phyloP scores from a whole-genome alignment of 2,797 vertebrate genomes.

The Melanotaenia boesemani region DNA sequence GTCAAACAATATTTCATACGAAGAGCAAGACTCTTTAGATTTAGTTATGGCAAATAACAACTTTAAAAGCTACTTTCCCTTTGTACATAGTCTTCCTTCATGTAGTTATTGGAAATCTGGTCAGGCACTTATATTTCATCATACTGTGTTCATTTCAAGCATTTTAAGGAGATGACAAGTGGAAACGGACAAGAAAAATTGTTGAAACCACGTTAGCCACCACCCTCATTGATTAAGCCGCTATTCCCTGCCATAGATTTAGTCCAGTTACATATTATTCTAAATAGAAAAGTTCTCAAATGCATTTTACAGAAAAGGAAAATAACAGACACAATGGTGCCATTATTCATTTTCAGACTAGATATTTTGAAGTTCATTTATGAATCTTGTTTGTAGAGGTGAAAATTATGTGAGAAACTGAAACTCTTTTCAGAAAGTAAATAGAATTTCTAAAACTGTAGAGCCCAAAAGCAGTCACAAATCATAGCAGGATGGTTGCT shows the following conservation, averaged over 20 bases:
- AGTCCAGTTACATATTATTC: neutral
- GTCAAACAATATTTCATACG: neutral
- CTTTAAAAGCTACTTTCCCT: conserved; percentile 10
- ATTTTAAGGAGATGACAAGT: neutral
- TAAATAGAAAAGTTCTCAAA: neutral
- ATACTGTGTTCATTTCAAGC: conserved; percentile 11
- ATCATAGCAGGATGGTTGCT: too few relatives aligned
- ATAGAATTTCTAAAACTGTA: neutral
- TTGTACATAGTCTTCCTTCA: conserved; percentile 2
- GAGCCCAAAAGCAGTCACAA: too few relatives aligned
- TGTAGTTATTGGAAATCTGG: neutral
- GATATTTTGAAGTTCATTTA: neutral
- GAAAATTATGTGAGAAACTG: neutral
- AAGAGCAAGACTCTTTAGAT: neutral
- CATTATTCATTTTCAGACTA: neutral
- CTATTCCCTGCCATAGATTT: neutral
- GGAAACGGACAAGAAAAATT: neutral
- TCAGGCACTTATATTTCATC: conserved; percentile 30
- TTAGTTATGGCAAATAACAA: conserved; percentile 4
- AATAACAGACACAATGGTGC: neutral
- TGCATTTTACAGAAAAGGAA: neutral
- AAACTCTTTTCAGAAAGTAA: neutral
- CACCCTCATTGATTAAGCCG: neutral
- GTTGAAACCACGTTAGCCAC: neutral
- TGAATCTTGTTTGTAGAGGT: neutral